These are phyloP conservation scores for Triops longicaudatus DNA, from an alignment of 1,140 invertebrate genomes.

Conservation along the genomic window DNA sequence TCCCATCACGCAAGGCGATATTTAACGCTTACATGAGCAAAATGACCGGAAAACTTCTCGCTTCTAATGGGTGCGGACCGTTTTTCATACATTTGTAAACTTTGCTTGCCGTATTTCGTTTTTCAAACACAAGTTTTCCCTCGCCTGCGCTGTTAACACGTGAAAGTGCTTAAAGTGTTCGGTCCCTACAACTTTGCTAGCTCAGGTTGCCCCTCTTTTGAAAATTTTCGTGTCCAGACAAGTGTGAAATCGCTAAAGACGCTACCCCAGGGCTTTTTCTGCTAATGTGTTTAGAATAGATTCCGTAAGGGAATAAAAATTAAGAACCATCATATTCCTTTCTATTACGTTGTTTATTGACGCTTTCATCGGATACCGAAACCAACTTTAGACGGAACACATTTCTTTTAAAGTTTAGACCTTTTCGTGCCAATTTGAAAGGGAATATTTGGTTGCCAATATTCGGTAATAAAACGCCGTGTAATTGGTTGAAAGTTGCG, in stretches of 20 bases:
- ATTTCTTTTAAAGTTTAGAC: not conserved
- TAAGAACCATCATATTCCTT: not conserved
- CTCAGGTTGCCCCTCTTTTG: not conserved
- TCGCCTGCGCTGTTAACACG: not conserved
- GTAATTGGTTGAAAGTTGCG: too few relatives aligned
- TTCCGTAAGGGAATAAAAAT: not conserved
- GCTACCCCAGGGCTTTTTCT: not conserved
- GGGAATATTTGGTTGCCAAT: too few relatives aligned
- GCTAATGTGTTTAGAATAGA: not conserved
- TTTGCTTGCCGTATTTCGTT: not conserved
- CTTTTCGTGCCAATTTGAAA: too few relatives aligned
- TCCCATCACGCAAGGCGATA: not conserved
- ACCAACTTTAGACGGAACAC: not conserved
- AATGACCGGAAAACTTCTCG: slow-evolving; percentile 2
- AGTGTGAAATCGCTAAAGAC: slow-evolving; percentile 1
- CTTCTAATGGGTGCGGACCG: not conserved
- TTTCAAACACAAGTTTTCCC: not conserved
- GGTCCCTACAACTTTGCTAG: not conserved
- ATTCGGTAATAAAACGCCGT: too few relatives aligned
- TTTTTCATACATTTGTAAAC: not conserved
- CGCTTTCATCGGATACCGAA: not conserved
- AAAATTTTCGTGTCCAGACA: not conserved
- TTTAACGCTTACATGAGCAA: not conserved
- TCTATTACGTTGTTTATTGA: not conserved
- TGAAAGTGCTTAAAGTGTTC: not conserved